These are phyloP conservation scores for Corydoras maculifer DNA, from an alignment of 2,113 vertebrate genomes.

Conservation along the genomic window DNA sequence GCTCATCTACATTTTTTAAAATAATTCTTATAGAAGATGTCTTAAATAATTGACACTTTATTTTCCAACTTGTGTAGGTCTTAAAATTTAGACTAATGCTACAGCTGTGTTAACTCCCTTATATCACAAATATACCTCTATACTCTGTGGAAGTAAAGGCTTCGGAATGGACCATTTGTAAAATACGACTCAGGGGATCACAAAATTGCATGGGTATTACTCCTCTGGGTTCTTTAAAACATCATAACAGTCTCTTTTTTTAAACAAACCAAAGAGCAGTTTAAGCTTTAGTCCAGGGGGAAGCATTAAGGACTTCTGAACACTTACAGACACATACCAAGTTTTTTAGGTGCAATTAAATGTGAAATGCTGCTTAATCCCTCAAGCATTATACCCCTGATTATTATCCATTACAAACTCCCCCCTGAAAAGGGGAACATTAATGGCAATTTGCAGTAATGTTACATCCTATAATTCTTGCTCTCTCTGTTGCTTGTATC, in stretches of 20 bases:
- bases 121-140: too few species aligned
- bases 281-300: conserved; percentile 23
- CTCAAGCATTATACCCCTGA: conserved; percentile 62
- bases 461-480: conserved; percentile 72
- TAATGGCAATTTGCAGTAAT: conserved; percentile 76
- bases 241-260: conserved; percentile 25
- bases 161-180: too few species aligned
- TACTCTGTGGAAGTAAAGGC: too few species aligned
- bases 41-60: too few species aligned
- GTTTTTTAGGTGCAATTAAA: conserved; percentile 59
- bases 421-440: conserved; percentile 56
- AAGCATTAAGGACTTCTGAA: conserved; percentile 32
- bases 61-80: too few species aligned
- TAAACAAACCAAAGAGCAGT: conserved; percentile 33
- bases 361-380: conserved; percentile 58
- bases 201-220: conserved; percentile 1
- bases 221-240: conserved; percentile 28
- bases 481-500: conserved; percentile 66
- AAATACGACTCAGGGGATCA: too few species aligned
- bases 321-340: conserved; percentile 30
- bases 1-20: too few species aligned
- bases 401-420: conserved; percentile 64
- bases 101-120: too few species aligned
- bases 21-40: too few species aligned
- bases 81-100: too few species aligned